These are phyloP conservation scores for Gallinago nigripennis DNA, from an alignment of 2,797 vertebrate genomes.

Conservation along the genomic window DNA sequence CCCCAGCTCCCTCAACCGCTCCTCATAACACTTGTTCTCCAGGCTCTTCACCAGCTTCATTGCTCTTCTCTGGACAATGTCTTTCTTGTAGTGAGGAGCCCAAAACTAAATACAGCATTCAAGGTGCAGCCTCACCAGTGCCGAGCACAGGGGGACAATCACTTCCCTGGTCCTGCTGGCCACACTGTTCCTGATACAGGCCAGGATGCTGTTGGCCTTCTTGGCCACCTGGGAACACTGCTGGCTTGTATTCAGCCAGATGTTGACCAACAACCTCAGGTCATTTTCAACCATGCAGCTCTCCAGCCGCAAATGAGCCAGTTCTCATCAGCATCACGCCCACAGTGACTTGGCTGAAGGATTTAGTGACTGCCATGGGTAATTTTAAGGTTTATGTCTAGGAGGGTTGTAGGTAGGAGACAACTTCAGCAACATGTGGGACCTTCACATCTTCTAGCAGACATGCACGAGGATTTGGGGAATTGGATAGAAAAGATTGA, in stretches of 20 bases:
- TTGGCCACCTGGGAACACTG: too few species aligned
- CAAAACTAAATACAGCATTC: background rate
- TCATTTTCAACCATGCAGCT: background rate
- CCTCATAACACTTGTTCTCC: background rate
- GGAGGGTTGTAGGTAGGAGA: background rate
- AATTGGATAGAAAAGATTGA: background rate
- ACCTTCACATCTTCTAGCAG: background rate
- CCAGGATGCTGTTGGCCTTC: too few species aligned
- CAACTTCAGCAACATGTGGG: background rate
- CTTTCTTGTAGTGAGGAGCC: background rate
- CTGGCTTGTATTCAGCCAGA: background rate
- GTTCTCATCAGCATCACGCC: background rate
- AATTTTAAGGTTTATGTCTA: accelerated
- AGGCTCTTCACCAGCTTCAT: background rate
- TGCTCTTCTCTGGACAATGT: background rate
- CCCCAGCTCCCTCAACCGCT: background rate
- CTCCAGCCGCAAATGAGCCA: background rate
- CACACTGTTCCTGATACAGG: too few species aligned
- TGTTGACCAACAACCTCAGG: background rate
- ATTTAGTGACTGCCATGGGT: background rate
- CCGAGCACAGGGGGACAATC: background rate
- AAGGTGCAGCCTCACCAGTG: background rate
- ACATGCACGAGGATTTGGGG: accelerated
- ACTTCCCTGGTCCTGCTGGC: background rate
- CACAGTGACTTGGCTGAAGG: background rate